A percentile compares a stretch with the other conserved stretches of the same genome.
phyloP scores from a whole-genome alignment of 2,888 invertebrate species.

The Lydus trimaculatus region DNA sequence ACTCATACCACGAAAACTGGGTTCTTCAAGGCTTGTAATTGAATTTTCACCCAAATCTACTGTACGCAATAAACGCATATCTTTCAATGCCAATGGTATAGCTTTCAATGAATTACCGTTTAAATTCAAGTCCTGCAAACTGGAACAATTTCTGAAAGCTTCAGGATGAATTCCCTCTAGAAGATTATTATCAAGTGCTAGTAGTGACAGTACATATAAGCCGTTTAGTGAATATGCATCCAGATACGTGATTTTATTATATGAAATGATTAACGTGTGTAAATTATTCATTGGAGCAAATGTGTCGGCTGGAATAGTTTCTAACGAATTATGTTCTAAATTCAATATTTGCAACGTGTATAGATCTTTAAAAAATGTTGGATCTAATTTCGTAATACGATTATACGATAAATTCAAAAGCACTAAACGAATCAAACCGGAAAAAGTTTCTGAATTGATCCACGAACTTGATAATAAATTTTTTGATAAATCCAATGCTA shows the following conservation, averaged over 20 bases:
- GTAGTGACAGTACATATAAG: conserved; percentile 82
- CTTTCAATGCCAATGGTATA: conserved; percentile 82
- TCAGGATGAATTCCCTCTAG: conserved; percentile 85
- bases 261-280: conserved; percentile 85
- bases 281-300: conserved; percentile 92
- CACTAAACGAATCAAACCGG: conserved; percentile 87
- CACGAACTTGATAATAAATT: conserved; percentile 88
- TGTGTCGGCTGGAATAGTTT: conserved; percentile 84
- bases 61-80: conserved; percentile 85
- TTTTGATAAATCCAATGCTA: conserved; percentile 82
- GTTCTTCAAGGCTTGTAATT: conserved; percentile 80
- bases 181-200: conserved; percentile 86
- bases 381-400: conserved; percentile 79
- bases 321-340: conserved; percentile 83
- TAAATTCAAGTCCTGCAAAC: conserved; percentile 87
- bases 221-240: conserved; percentile 89
- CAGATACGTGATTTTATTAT: conserved; percentile 84
- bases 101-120: conserved; percentile 84
- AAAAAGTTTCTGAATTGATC: conserved; percentile 86
- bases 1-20: conserved; percentile 82
- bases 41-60: conserved; percentile 92
- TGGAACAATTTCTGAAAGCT: conserved; percentile 90
- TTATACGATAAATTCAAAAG: conserved; percentile 87
- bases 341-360: conserved; percentile 87
- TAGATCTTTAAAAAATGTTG: conserved; percentile 83